Conservation (phyloP, 1,140 invertebrate genomes). For the Drosophila busckii region DNA sequence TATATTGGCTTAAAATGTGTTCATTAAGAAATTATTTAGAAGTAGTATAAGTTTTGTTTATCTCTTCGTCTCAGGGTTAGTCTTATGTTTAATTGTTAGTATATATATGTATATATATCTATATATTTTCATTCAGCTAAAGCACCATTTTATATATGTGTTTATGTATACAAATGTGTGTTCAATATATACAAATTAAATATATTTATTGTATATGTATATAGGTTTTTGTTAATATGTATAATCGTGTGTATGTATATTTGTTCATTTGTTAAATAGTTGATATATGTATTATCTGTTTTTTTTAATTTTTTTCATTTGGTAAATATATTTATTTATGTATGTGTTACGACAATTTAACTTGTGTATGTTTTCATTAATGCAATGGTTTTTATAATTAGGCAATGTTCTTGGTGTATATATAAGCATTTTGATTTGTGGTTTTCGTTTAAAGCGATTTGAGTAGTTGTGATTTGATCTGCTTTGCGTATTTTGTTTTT, state of each 20-base stretch:
- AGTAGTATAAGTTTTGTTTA: conserved; percentile 28
- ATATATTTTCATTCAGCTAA: conserved; percentile 78
- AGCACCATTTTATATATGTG: conserved; percentile 70
- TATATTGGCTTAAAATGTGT: too few relatives aligned
- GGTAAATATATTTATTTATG: too few relatives aligned
- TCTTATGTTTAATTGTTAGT: conserved; percentile 47
- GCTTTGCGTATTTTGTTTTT: conserved; percentile 12
- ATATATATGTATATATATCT: too few relatives aligned
- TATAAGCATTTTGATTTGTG: conserved; percentile 70
- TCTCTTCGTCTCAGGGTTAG: conserved; percentile 52
- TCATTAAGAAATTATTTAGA: too few relatives aligned
- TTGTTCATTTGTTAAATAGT: too few relatives aligned
- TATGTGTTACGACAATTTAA: too few relatives aligned
- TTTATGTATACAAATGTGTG: conserved; percentile 32
- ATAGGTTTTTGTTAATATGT: conserved; percentile 19
- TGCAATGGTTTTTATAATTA: too few relatives aligned
- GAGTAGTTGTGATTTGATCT: conserved; percentile 28
- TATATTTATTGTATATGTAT: conserved; percentile 18
- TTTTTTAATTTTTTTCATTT: too few relatives aligned
- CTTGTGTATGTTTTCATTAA: too few relatives aligned
- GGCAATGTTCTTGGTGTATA: too few relatives aligned
- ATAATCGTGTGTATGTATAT: too few relatives aligned
- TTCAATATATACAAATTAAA: conserved; percentile 46
- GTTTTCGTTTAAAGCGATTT: conserved; percentile 64
- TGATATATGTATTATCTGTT: too few relatives aligned